A percentile compares a stretch with the other conserved stretches of the same genome.
Conservation (phyloP, 2,888 invertebrate species). For the Orthosia gracilis region DNA sequence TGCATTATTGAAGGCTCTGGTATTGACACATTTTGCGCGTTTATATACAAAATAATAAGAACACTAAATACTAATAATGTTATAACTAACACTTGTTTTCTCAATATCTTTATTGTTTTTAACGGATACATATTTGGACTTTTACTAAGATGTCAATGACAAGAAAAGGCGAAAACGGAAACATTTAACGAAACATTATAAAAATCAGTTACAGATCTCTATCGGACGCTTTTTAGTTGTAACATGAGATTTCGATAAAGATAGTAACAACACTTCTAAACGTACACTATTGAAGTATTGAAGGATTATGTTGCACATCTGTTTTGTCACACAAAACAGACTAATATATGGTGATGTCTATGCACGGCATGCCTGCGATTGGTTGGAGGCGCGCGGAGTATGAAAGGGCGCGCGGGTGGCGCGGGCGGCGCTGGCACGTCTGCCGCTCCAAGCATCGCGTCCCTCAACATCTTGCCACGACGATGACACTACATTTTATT, state of each 20-base stretch:
- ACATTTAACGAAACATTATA: conserved; percentile 39
- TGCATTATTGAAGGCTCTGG: conserved; percentile 11
- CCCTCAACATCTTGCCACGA: too few relatives aligned
- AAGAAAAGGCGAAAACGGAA: conserved; percentile 11
- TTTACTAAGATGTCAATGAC: conserved; percentile 7
- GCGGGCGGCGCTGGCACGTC: too few relatives aligned
- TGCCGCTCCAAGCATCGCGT: too few relatives aligned
- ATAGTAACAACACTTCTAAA: conserved; percentile 22
- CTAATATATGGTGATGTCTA: too few relatives aligned
- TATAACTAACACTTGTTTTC: conserved; percentile 35
- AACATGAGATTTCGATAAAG: conserved; percentile 41
- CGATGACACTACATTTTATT: too few relatives aligned
- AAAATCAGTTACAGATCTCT: conserved; percentile 20
- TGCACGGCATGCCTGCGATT: too few relatives aligned
- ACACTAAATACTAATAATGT: conserved; percentile 25
- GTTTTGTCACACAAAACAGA: conserved; percentile 2
- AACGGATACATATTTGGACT: conserved; percentile 29
- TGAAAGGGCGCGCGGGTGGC: too few relatives aligned
- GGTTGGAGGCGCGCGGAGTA: too few relatives aligned
- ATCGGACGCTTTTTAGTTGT: conserved; percentile 23
- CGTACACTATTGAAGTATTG: conserved; percentile 12
- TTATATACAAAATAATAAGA: conserved; percentile 36
- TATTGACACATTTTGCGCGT: conserved; percentile 4
- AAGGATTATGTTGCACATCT: conserved; percentile 18
- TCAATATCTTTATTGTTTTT: conserved; percentile 26